A percentile compares a stretch with the other conserved stretches of the same genome.
Evolutionary conservation across 2,113 vertebrate species (phyloP).

Genomic region (Reinhardtius hippoglossoides): DNA sequence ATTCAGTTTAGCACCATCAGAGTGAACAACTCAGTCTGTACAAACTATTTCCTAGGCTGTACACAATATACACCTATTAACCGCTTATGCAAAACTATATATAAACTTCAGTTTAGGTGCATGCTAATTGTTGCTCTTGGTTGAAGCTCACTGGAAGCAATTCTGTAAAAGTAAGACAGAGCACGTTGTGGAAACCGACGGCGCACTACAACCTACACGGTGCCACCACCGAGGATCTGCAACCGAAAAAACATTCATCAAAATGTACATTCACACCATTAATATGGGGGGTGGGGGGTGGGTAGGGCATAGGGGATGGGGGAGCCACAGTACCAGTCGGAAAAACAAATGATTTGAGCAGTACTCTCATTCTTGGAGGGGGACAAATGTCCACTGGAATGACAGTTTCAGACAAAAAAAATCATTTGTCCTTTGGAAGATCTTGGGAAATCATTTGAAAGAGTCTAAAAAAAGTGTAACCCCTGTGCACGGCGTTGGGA

Average conservation of each 20-base stretch:
- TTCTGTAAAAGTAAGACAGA: constrained; percentile 69
- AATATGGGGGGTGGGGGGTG: background rate
- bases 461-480: constrained; percentile 30
- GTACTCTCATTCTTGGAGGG: constrained; percentile 56
- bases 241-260: constrained; percentile 66
- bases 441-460: constrained; percentile 61
- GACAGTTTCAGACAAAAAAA: constrained; percentile 60
- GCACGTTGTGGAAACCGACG: constrained; percentile 57
- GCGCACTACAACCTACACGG: constrained; percentile 41
- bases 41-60: constrained; percentile 69
- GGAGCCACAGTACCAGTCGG: constrained; percentile 53
- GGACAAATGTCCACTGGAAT: constrained; percentile 64
- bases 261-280: constrained; percentile 75
- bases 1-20: constrained; percentile 83
- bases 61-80: constrained; percentile 64
- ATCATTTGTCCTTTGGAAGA: constrained; percentile 70
- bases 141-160: constrained; percentile 80
- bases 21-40: constrained; percentile 76
- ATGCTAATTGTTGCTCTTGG: constrained; percentile 76
- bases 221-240: constrained; percentile 48
- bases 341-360: constrained; percentile 39
- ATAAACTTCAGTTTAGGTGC: constrained; percentile 70
- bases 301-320: background rate
- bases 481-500: constrained; percentile 28
- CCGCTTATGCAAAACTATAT: constrained; percentile 61